Conservation (phyloP, 2,113 vertebrate genomes). For the Micromys minutus region DNA sequence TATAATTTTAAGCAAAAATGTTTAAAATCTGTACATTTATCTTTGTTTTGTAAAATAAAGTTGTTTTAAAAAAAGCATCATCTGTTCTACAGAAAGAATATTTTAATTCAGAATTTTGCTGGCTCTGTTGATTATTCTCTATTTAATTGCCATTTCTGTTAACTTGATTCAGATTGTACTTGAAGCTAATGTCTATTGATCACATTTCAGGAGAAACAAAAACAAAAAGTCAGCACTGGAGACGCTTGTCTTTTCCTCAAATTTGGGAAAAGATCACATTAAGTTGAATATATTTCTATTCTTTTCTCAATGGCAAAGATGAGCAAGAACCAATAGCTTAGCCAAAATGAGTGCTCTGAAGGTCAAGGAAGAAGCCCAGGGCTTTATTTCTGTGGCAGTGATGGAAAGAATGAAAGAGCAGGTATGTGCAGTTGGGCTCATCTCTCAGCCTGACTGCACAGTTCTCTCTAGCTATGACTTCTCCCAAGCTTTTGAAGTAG, state of each 20-base stretch:
- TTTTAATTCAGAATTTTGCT: neutral
- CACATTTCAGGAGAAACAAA: neutral
- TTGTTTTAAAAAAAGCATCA: too few species aligned
- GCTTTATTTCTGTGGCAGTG: accelerated
- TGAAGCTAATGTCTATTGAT: neutral
- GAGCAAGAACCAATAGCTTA: neutral
- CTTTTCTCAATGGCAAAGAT: neutral
- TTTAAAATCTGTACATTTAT: too few species aligned
- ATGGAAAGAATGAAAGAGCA: accelerated
- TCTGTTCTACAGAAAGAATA: neutral
- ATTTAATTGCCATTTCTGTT: neutral
- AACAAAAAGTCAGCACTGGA: neutral
- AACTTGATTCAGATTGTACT: neutral
- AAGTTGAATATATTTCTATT: neutral
- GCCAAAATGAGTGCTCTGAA: accelerated
- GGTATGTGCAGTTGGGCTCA: neutral
- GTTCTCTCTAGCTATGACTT: neutral
- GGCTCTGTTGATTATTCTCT: neutral
- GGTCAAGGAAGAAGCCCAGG: accelerated
- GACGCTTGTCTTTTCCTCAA: neutral
- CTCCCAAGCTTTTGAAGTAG: accelerated
- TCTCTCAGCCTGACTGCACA: neutral
- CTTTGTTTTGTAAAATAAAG: too few species aligned
- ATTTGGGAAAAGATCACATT: neutral
- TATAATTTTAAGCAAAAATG: too few species aligned